phyloP scores from a whole-genome alignment of 2,113 vertebrate species.

The Callipepla squamata region DNA sequence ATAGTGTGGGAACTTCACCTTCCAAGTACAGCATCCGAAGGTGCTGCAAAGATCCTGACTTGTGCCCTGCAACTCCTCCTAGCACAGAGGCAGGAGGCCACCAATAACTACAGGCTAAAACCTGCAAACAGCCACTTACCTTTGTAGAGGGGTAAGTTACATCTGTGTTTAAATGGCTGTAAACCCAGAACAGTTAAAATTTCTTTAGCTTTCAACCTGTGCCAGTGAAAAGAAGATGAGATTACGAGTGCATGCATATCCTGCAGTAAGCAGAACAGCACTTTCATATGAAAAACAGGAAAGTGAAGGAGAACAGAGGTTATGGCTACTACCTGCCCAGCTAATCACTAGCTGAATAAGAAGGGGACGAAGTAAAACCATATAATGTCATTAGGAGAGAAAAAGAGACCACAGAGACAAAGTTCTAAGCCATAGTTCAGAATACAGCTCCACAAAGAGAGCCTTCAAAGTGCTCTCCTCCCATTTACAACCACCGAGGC shows the following conservation, averaged over 20 bases:
- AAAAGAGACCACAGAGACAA: neutral
- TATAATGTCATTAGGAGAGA: neutral
- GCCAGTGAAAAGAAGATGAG: neutral
- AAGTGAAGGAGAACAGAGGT: neutral
- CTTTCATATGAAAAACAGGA: neutral
- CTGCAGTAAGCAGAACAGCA: neutral
- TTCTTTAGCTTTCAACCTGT: neutral
- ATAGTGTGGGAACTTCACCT: conserved; percentile 1
- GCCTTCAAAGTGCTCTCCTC: neutral
- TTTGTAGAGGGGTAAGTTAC: neutral
- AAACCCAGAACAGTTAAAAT: neutral
- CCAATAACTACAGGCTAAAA: neutral
- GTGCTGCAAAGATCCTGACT: conserved; percentile 10
- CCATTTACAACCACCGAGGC: neutral
- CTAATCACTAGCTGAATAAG: neutral
- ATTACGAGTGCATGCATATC: too few relatives aligned
- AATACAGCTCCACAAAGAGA: neutral
- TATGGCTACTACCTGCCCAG: neutral
- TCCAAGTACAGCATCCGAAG: neutral
- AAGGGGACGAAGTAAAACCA: neutral
- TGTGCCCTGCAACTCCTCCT: neutral
- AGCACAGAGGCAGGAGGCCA: neutral
- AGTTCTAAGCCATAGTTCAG: neutral
- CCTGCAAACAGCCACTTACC: neutral
- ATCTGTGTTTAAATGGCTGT: neutral